Percentiles rank a stretch among this genome's conserved stretches.
These are phyloP conservation scores for Nasonia vitripennis DNA, from an alignment of 1,140 invertebrate species.

Conservation along the genomic window DNA sequence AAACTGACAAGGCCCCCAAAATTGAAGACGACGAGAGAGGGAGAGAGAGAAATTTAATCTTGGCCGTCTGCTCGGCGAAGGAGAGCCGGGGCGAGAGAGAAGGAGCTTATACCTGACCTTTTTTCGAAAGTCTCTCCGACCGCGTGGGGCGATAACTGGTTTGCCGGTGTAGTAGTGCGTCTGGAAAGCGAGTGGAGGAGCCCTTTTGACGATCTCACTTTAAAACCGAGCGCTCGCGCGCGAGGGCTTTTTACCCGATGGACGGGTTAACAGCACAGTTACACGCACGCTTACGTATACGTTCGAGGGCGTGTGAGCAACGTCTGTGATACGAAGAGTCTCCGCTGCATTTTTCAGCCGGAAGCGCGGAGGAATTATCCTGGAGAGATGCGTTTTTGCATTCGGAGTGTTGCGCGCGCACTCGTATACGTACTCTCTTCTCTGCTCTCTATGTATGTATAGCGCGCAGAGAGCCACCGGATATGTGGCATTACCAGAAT, in stretches of 20 bases:
- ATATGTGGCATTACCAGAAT: not conserved
- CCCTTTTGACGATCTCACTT: slow-evolving; percentile 39
- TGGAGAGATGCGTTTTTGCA: not conserved
- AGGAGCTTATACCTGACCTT: slow-evolving; percentile 45
- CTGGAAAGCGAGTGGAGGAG: slow-evolving; percentile 6
- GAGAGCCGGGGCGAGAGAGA: slow-evolving; percentile 16
- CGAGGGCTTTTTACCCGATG: slow-evolving; percentile 32
- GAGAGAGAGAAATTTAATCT: slow-evolving; percentile 47
- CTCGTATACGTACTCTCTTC: not conserved
- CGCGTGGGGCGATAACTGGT: slow-evolving; percentile 42
- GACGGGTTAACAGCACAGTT: slow-evolving; percentile 25
- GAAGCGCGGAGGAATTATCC: slow-evolving; percentile 8
- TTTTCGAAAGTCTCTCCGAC: slow-evolving; percentile 28
- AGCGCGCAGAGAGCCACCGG: not conserved
- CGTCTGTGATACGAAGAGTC: not conserved
- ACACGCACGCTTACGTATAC: not conserved
- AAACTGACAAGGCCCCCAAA: slow-evolving; percentile 33
- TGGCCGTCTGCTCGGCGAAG: slow-evolving; percentile 1
- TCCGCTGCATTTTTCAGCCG: not conserved
- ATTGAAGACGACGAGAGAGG: not conserved
- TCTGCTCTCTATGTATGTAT: not conserved
- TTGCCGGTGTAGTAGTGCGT: slow-evolving; percentile 20
- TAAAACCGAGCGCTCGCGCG: slow-evolving; percentile 15
- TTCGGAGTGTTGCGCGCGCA: not conserved
- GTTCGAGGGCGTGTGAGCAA: not conserved